Conservation (phyloP, 1,140 invertebrate genomes). For the Hyposmocoma kahamanoa region DNA sequence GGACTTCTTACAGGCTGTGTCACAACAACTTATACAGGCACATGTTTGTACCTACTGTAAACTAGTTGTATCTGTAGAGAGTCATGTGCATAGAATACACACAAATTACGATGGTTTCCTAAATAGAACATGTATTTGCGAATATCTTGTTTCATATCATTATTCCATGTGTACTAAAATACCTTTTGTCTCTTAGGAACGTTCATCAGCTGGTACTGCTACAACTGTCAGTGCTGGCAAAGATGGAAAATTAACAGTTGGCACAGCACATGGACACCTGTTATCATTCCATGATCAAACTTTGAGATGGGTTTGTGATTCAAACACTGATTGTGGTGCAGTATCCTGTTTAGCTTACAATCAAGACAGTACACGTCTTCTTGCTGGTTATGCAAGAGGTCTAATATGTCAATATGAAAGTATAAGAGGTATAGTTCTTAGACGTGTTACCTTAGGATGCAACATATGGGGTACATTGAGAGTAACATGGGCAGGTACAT, state of each 20-base stretch:
- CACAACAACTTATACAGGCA: slow-evolving; percentile 56
- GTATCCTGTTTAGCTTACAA: slow-evolving; percentile 92
- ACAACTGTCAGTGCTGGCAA: slow-evolving; percentile 86
- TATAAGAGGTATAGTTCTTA: slow-evolving; percentile 82
- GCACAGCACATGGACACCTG: slow-evolving; percentile 94
- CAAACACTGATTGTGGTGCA: slow-evolving; percentile 83
- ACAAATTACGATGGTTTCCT: no score
- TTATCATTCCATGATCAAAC: slow-evolving; percentile 93
- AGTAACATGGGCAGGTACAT: slow-evolving; percentile 81
- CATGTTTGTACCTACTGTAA: slow-evolving; percentile 37
- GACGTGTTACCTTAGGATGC: slow-evolving; percentile 90
- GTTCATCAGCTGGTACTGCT: slow-evolving; percentile 91
- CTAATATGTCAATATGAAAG: slow-evolving; percentile 90
- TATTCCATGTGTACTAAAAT: no score
- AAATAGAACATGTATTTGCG: no score
- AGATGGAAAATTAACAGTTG: slow-evolving; percentile 86
- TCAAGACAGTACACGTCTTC: slow-evolving; percentile 86
- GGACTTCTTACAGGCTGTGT: slow-evolving; percentile 60
- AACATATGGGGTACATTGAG: slow-evolving; percentile 91
- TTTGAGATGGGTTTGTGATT: slow-evolving; percentile 88
- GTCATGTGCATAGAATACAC: no score
- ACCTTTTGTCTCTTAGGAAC: slow-evolving; percentile 77
- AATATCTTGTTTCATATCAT: no score
- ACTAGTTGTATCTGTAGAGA: no score
- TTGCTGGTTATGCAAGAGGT: slow-evolving; percentile 92